These are phyloP conservation scores for Hedychridium roseum DNA, from an alignment of 2,888 invertebrate genomes.

Conservation along the genomic window DNA sequence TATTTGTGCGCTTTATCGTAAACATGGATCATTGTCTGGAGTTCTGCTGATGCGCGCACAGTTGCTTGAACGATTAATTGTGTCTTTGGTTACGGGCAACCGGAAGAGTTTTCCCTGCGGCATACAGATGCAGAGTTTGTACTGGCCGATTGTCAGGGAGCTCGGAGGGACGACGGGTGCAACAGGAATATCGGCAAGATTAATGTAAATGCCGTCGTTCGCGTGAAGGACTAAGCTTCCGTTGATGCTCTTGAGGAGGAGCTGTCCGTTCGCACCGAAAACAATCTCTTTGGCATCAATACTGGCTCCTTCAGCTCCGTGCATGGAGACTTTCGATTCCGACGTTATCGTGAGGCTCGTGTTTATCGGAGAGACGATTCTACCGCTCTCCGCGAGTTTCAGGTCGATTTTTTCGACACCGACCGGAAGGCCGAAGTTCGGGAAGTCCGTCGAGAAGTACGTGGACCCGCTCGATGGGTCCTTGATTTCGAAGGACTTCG, in stretches of 20 bases:
- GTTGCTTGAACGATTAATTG: constrained; percentile 63
- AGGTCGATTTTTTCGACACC: constrained; percentile 73
- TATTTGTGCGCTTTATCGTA: constrained; percentile 59
- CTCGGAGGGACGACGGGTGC: constrained; percentile 64
- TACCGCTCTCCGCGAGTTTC: constrained; percentile 74
- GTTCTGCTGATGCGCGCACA: constrained; percentile 73
- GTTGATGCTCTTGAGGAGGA: constrained; percentile 78
- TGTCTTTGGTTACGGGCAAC: constrained; percentile 74
- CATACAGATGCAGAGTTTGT: constrained; percentile 90
- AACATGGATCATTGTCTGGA: constrained; percentile 72
- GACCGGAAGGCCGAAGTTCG: constrained; percentile 75
- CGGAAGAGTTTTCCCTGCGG: constrained; percentile 85
- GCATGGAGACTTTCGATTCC: constrained; percentile 73
- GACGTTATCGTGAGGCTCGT: constrained; percentile 74
- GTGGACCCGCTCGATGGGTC: constrained; percentile 70
- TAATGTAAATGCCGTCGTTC: constrained; percentile 75
- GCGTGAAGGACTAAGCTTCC: constrained; percentile 77
- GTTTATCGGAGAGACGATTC: constrained; percentile 78
- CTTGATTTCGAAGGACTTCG: constrained; percentile 75
- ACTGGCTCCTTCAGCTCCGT: constrained; percentile 82
- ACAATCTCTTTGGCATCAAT: constrained; percentile 77
- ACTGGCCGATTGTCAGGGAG: constrained; percentile 68
- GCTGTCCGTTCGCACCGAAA: constrained; percentile 82
- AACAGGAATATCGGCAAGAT: constrained; percentile 76
- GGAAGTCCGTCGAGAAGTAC: constrained; percentile 75